Evolutionary conservation across 2,888 invertebrate species (phyloP).

Genomic region (Ophion slaviceki): DNA sequence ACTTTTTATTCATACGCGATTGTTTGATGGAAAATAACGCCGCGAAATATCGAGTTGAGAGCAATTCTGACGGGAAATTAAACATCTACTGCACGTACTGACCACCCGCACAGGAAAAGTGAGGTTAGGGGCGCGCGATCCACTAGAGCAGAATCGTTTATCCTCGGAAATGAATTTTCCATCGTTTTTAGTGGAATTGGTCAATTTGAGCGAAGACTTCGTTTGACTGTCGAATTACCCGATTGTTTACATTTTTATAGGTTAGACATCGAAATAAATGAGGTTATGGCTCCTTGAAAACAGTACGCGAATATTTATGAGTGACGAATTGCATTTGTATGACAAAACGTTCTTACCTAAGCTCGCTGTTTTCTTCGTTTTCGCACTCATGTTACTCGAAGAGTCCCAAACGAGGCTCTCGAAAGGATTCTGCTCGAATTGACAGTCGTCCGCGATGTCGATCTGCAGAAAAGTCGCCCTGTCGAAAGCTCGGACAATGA

Average conservation of each 20-base stretch:
- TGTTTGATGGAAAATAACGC: too few relatives aligned
- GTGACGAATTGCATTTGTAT: background rate
- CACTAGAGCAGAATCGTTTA: background rate
- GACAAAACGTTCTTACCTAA: constrained; percentile 47
- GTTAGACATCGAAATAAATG: background rate
- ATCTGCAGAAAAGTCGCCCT: constrained; percentile 65
- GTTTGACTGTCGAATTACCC: background rate
- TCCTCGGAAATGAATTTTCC: background rate
- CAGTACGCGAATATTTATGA: background rate
- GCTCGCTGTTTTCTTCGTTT: constrained; percentile 54
- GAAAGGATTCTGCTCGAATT: constrained; percentile 55
- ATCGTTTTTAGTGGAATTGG: background rate
- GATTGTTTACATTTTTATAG: background rate
- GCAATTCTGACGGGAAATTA: background rate
- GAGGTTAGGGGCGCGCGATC: background rate
- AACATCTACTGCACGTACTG: background rate
- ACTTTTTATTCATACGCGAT: too few relatives aligned
- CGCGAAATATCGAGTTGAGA: too few relatives aligned
- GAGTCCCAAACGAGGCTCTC: constrained; percentile 53
- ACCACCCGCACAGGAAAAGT: background rate
- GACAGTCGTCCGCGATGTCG: constrained; percentile 63
- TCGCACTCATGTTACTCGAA: constrained; percentile 63
- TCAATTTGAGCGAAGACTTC: background rate
- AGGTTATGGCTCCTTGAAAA: background rate
- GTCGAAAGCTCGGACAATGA: constrained; percentile 66